These are phyloP conservation scores for Pantherophis guttatus DNA, from an alignment of 2,113 vertebrate species.

Conservation along the genomic window DNA sequence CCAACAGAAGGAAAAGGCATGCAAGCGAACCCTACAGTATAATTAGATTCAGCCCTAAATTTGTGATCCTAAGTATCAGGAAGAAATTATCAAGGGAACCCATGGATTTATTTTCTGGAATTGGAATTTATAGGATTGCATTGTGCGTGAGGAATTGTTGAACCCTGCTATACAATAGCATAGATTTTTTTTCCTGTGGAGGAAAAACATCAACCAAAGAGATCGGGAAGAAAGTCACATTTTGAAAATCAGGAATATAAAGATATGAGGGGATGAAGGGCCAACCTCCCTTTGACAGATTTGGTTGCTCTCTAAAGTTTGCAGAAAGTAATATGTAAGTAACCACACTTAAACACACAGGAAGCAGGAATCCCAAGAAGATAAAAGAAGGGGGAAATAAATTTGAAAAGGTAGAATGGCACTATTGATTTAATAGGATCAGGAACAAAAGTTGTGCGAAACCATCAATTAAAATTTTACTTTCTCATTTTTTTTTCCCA, in stretches of 20 bases:
- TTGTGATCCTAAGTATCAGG: not conserved
- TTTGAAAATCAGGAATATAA: not conserved
- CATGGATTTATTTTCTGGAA: not conserved
- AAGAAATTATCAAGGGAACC: not conserved
- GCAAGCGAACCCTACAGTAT: not conserved
- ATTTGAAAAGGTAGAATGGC: slow-evolving; percentile 38
- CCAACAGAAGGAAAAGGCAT: not conserved
- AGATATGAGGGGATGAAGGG: not conserved
- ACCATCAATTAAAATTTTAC: slow-evolving; percentile 59
- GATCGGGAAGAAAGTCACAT: not conserved
- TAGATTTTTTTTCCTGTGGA: rapidly evolving
- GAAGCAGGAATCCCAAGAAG: not conserved
- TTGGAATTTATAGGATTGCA: not conserved
- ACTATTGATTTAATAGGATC: slow-evolving; percentile 53
- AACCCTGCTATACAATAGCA: not conserved
- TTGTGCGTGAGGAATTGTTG: not conserved
- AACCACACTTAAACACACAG: not conserved
- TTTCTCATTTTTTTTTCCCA: slow-evolving; percentile 41
- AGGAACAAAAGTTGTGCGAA: slow-evolving; percentile 59
- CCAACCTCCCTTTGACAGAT: slow-evolving; percentile 22
- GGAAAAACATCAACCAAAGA: not conserved
- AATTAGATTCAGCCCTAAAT: not conserved
- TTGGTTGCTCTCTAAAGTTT: slow-evolving; percentile 24
- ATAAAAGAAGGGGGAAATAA: not conserved
- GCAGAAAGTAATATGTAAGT: slow-evolving; percentile 28